phyloP scores from a whole-genome alignment of 2,888 invertebrate species.

The Thymelicus lineola region DNA sequence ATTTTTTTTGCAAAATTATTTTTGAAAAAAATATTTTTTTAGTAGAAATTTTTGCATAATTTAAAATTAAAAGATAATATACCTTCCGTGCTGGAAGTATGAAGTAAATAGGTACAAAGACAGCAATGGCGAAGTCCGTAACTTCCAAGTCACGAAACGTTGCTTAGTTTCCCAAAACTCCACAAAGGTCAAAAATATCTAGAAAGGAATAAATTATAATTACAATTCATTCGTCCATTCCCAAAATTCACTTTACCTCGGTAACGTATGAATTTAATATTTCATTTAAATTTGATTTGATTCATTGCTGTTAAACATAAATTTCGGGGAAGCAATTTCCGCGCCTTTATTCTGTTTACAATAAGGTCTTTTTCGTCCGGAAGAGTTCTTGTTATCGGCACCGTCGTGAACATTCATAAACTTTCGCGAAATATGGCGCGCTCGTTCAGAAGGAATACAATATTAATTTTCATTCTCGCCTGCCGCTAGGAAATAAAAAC shows the following conservation, averaged over 20 bases:
- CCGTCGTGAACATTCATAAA: conserved; percentile 6
- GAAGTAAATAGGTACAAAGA: no score
- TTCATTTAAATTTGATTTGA: conserved; percentile 11
- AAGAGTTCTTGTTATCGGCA: background rate
- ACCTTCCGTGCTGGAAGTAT: no score
- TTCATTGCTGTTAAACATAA: conserved; percentile 10
- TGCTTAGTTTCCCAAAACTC: no score
- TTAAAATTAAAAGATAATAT: no score
- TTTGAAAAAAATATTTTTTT: no score
- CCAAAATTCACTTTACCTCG: background rate
- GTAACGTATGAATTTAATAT: conserved; percentile 8
- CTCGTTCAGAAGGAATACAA: conserved; percentile 12
- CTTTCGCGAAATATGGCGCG: background rate
- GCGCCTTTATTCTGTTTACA: background rate
- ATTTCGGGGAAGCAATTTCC: background rate
- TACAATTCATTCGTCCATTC: background rate
- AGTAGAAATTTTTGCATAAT: no score
- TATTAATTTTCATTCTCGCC: conserved; percentile 18
- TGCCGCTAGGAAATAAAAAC: conserved; percentile 8
- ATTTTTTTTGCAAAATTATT: no score
- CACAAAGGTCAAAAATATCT: background rate
- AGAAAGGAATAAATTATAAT: background rate
- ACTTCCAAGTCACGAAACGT: no score
- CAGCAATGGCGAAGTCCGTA: no score
- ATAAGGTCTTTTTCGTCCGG: background rate